These are phyloP conservation scores for Hyaena hyaena DNA, from an alignment of 2,113 vertebrate species.

Conservation along the genomic window DNA sequence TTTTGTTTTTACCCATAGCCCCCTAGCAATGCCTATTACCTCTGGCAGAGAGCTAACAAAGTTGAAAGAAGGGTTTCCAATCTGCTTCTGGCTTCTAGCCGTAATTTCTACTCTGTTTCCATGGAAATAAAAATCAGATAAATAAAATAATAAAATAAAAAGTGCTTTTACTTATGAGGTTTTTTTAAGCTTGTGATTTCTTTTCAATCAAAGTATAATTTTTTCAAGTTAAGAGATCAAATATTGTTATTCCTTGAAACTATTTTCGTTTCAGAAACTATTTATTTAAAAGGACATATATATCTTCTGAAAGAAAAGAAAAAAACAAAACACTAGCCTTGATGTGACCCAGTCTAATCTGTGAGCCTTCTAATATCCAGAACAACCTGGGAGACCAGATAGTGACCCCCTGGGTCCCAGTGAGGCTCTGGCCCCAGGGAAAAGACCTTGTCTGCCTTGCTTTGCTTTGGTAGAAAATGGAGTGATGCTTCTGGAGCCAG, in stretches of 20 bases:
- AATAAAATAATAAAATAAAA: constrained; percentile 71
- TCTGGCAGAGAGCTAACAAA: constrained; percentile 42
- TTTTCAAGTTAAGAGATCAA: constrained; percentile 12
- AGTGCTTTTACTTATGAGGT: constrained; percentile 27
- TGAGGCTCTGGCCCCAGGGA: background rate
- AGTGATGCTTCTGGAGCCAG: background rate
- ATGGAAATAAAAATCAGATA: constrained; percentile 75
- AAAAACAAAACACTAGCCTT: background rate
- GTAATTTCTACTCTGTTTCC: constrained; percentile 68
- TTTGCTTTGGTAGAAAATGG: background rate
- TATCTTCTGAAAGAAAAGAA: background rate
- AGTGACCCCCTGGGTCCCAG: accelerated
- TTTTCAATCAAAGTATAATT: background rate
- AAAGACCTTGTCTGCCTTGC: background rate
- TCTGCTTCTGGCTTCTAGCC: constrained; percentile 58
- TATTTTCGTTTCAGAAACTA: constrained; percentile 1
- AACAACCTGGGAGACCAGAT: background rate
- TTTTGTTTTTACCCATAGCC: background rate
- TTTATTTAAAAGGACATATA: background rate
- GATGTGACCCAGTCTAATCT: background rate
- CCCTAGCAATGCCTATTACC: background rate
- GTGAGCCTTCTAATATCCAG: background rate
- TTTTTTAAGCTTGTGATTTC: constrained; percentile 49
- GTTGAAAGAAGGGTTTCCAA: constrained; percentile 50
- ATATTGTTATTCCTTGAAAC: background rate